These are phyloP conservation scores for Drosophila mayaguana DNA, from an alignment of 2,888 invertebrate genomes.

Conservation along the genomic window DNA sequence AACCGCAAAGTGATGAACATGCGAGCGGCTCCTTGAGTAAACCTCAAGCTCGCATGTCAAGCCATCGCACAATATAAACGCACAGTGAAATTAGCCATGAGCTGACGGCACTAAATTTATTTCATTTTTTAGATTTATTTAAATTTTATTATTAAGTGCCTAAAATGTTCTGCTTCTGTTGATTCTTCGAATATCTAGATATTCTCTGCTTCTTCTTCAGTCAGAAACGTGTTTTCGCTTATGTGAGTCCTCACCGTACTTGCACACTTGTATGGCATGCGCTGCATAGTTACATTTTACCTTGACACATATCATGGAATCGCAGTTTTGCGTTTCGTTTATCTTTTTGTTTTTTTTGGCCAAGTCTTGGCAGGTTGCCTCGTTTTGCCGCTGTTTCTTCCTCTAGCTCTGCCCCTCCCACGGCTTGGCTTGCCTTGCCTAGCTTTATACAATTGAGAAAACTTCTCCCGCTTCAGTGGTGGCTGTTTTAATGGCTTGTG, in stretches of 20 bases:
- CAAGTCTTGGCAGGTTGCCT: not conserved
- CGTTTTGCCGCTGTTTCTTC: too few relatives aligned
- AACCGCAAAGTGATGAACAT: constrained; percentile 41
- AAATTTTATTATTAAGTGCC: not conserved
- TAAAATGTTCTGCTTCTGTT: not conserved
- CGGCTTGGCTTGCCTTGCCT: not conserved
- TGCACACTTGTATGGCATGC: constrained; percentile 11
- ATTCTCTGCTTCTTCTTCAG: not conserved
- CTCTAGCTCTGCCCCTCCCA: not conserved
- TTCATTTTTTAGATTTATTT: not conserved
- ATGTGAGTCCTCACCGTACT: not conserved
- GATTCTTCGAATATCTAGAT: too few relatives aligned
- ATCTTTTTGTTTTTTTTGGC: constrained; percentile 33
- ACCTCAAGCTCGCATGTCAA: constrained; percentile 43
- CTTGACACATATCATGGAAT: constrained; percentile 73
- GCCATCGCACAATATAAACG: constrained; percentile 15
- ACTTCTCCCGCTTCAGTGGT: constrained; percentile 42
- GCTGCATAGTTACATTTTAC: constrained; percentile 60
- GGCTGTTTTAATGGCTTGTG: constrained; percentile 33
- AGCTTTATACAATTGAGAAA: constrained; percentile 1
- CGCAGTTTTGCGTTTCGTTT: constrained; percentile 39
- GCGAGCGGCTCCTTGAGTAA: constrained; percentile 36
- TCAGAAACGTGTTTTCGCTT: not conserved
- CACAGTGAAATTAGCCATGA: not conserved
- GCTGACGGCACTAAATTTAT: not conserved